Percentiles rank a stretch among this genome's conserved stretches.
phyloP scores from a whole-genome alignment of 1,140 invertebrate genomes.

The Tetramorium parvispinum region DNA sequence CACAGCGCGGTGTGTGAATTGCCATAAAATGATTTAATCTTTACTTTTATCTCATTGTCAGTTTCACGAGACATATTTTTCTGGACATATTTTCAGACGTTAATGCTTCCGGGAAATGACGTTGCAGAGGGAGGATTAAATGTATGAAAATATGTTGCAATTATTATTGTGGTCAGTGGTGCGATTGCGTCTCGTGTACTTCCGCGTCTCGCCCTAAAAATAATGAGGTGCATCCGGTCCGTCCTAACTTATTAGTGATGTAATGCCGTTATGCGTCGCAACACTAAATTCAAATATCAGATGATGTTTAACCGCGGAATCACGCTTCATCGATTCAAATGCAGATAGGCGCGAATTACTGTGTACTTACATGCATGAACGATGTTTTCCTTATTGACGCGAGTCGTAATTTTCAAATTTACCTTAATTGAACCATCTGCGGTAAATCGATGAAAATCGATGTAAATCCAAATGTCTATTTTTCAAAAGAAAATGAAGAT shows the following conservation, averaged over 20 bases:
- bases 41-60: not conserved
- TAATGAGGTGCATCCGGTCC: constrained; percentile 64
- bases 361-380: not conserved
- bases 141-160: not conserved
- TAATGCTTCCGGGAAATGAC: not conserved
- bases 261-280: constrained; percentile 66
- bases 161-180: not conserved
- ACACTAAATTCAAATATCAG: constrained; percentile 65
- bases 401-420: not conserved
- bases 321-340: constrained; percentile 19
- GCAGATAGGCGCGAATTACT: not conserved
- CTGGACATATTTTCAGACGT: not conserved
- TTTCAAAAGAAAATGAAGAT: not conserved
- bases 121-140: not conserved
- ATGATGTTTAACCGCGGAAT: constrained; percentile 42
- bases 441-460: not conserved
- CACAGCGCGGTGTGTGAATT: not conserved
- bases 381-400: constrained; percentile 2
- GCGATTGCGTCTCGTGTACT: not conserved
- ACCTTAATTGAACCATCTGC: not conserved
- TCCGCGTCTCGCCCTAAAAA: constrained; percentile 55
- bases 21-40: not conserved
- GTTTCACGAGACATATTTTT: not conserved
- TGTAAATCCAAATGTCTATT: not conserved
- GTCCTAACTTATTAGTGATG: constrained; percentile 57